A percentile compares a stretch with the other conserved stretches of the same genome.
Evolutionary conservation across 2,113 vertebrate species (phyloP).

Genomic region (Pomatorhinus ruficollis): DNA sequence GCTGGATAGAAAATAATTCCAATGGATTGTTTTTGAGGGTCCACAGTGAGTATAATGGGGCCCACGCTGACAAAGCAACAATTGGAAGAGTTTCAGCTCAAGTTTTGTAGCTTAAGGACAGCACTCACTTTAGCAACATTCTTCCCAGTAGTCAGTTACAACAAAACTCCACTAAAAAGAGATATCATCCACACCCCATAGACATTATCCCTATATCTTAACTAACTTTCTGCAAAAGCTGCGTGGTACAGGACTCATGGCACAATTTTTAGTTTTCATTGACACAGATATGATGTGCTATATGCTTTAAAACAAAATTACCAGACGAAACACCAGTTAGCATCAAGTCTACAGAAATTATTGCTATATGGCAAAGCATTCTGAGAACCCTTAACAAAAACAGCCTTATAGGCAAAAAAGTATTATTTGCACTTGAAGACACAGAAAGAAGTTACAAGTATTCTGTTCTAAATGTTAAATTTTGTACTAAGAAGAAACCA

Average conservation of each 20-base stretch:
- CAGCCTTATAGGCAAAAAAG: neutral
- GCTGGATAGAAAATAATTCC: neutral
- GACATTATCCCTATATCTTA: neutral
- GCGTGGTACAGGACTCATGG: neutral
- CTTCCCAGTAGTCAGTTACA: neutral
- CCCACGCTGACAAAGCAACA: neutral
- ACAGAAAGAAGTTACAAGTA: fast-evolving
- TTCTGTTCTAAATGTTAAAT: neutral
- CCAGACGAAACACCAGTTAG: neutral
- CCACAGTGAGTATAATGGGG: neutral
- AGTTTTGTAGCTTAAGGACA: neutral
- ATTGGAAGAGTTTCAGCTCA: neutral
- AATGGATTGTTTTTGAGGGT: neutral
- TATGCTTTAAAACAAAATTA: neutral
- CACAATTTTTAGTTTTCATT: neutral
- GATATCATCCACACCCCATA: neutral
- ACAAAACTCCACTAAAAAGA: neutral
- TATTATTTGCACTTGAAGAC: neutral
- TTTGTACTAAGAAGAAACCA: neutral
- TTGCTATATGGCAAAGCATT: neutral
- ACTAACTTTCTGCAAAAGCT: neutral
- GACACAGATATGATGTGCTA: neutral
- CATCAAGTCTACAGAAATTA: neutral
- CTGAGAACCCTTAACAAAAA: neutral
- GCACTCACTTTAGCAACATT: neutral